Evolutionary conservation across 2,888 invertebrate species (phyloP), one percentile per base, ranked within the genome.

Genomic region (Molanna angustata): DNA sequence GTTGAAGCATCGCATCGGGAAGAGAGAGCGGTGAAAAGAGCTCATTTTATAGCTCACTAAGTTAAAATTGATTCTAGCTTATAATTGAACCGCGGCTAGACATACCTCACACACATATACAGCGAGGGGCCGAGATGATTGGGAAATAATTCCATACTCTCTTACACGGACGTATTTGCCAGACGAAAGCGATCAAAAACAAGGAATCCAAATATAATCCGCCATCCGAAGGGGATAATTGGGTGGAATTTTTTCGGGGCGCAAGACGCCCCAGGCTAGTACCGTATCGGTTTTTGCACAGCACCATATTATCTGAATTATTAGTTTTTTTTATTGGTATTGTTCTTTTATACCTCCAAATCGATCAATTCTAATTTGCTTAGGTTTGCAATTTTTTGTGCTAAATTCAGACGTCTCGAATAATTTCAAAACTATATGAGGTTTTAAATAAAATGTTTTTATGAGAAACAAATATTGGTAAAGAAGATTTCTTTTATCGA

Each of bases 181-280:
- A 55, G 58, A 53, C 58, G 58, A 52, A 49, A 52, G 49, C 54
- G 55, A 53, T 58, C 55, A 50, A 58, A 57, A 58, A 58, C 58
- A 58, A 58, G 58, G 50, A 55, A 58, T 58, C 55, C 20, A 48
- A 39, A 53, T 55, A 53, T 53, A 58, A 58, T 58, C 58, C 57
- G 52, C 53, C 59, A 52, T 59, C 63, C 61, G 62, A 67, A 66
- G n/a, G n/a, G 69, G 69, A 69, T 69, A 69, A 70, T 71, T 69
- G 67, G 64, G 66, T 66, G 65, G 67, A 37, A 37, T 39, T 69
- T n/a, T n/a, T n/a, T 69, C 68, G 49, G 51, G 48, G 37, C 44
- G 40, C 46, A 49, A 43, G 47, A 43, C 42, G 51, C 48, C 52
- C 52, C 35, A 18, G 49, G 49, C 42, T n/a, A n/a, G 37, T 14